Percentiles rank a stretch among this genome's conserved stretches.
Conservation (phyloP, 2,888 invertebrate genomes). For the Acanthosepion esculentum region DNA sequence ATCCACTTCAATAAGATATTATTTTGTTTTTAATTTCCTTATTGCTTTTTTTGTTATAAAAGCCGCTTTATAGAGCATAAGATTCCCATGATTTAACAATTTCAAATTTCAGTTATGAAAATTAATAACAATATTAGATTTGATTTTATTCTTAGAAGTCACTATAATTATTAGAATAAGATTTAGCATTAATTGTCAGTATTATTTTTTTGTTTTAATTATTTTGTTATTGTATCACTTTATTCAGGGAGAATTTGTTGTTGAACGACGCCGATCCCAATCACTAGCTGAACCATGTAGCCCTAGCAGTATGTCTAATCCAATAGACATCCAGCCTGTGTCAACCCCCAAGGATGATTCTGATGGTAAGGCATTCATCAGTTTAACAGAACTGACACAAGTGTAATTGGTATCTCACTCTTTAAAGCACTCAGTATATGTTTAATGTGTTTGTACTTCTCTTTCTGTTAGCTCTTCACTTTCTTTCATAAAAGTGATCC, state of each 20-base stretch:
- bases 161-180: too few relatives aligned
- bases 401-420: constrained; percentile 16
- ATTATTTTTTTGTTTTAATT: not conserved
- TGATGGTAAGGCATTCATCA: constrained; percentile 35
- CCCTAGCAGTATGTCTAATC: constrained; percentile 38
- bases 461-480: not conserved
- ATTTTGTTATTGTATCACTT: not conserved
- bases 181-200: not conserved
- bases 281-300: constrained; percentile 38
- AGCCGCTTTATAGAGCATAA: too few relatives aligned
- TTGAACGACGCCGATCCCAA: not conserved
- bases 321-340: constrained; percentile 3
- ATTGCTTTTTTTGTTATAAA: too few relatives aligned
- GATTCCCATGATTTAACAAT: not conserved
- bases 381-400: not conserved
- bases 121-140: too few relatives aligned
- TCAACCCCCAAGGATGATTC: not conserved
- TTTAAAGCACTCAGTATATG: not conserved
- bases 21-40: too few relatives aligned
- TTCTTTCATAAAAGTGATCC: not conserved
- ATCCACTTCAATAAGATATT: too few relatives aligned
- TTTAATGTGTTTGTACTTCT: not conserved
- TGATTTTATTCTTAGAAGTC: too few relatives aligned
- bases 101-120: too few relatives aligned
- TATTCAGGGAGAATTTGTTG: constrained; percentile 24